Evolutionary conservation across 1,140 invertebrate species (phyloP), one percentile per base, ranked within the genome.

Genomic region (Mya arenaria): DNA sequence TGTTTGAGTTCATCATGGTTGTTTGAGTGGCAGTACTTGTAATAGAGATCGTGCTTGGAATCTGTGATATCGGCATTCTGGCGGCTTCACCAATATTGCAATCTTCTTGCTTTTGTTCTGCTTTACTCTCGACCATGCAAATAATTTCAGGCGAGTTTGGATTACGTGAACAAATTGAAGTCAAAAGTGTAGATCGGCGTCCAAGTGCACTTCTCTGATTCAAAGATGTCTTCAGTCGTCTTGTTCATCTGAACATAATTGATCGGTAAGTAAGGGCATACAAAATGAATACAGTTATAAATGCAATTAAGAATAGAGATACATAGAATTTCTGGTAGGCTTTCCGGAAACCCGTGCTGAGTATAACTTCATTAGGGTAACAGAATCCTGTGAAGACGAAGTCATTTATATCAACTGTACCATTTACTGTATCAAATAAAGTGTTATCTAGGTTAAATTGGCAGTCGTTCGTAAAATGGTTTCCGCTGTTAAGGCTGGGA

Each of bases 221-320:
- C 5, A 82, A 17, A 62, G 82, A 30, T 63, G 72, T 15, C 80
- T 80, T 83, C 71, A 86, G 25, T 74, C 82, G 56, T 36, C 48
- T 44, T 1, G 74, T 60, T 25, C 90, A 52, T n/a, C 89, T 44
- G 39, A 78, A 28, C 23, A 86, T 79, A 15, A 91, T 85, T 4
- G 89, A 90, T 62, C 83, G 77, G 65, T 87, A 89, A 58, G 90
- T 88, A 3, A 91, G 71, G n/a, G 82, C 86, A 69, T 91, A 91
- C 30, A 91, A 81, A 41, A 89, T 84, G 39, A 83, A 83, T 4
- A 91, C 88, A 8, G 85, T 68, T 23, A 89, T 65, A 37, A 89
- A 84, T 2, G 88, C 84, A 10, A 90, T 84, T 4, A 90, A 66
- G 68, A 88, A 91, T 10, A 90, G 79, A 0, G 87, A 90, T 4